Evolutionary conservation across 2,797 vertebrate species (phyloP), one percentile per base, ranked within the genome.

Genomic region (Anabacerthia variegaticeps): DNA sequence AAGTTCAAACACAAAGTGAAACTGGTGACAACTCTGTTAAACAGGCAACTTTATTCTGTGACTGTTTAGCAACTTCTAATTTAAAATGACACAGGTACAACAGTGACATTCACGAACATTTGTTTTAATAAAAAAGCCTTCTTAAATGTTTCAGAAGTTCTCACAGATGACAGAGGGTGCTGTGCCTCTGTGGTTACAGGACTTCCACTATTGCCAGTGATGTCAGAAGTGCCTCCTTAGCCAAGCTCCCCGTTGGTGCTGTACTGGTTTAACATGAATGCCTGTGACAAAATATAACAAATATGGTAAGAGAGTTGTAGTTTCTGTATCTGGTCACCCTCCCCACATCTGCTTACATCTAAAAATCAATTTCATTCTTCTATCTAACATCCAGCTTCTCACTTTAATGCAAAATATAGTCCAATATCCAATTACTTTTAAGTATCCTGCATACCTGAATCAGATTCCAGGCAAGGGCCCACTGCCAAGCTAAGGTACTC

Each of bases 261-360:
- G 81, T 20, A 61, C 37, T 26, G 49, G 34, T 78, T 72, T 83
- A 34, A 68, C n/a, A 27, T 2, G 17, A 93, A 68, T 44, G 59
- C 49, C 73, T 88, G 87, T 61, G 44, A 92, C n/a, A 80, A 91
- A 95, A 89, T 36, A 62, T 16, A 90, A 81, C 13, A 82, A 92
- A 77, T 16, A 66, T 8, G 19, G 12, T 59, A 56, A 85, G 48
- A 52, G 9, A 55, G n/a, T 6, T 88, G 44, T 37, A 51, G 30
- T 78, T 84, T 63, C 51, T 71, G 8, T 14, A 43, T 49, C 54
- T 68, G 44, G 9, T 81, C 22, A 61, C 30, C 20, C 20, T 81
- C 24, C 28, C 14, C 32, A 43, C 10, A 72, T 51, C 10, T 36
- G 22, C n/a, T 71, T 69, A 19, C 7, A 92, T 19, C 14, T 49